These are phyloP conservation scores for Suncus etruscus DNA, from an alignment of 2,113 vertebrate species.

Conservation along the genomic window DNA sequence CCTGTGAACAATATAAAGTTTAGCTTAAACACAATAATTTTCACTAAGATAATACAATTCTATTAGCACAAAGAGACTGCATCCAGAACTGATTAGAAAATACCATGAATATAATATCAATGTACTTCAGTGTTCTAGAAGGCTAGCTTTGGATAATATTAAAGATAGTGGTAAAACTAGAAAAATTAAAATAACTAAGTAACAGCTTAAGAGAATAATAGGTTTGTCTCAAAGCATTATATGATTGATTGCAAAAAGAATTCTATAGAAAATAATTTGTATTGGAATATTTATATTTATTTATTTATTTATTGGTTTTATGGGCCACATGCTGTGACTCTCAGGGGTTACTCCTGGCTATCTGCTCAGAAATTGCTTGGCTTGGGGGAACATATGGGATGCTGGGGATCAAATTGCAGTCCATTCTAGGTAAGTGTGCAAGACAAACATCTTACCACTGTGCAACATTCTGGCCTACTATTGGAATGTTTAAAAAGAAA, in stretches of 20 bases:
- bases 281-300: slow-evolving; percentile 58
- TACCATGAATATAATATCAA: no score
- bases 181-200: slow-evolving; percentile 61
- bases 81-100: no score
- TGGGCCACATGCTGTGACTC: no score
- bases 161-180: slow-evolving; percentile 39
- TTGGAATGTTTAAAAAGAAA: slow-evolving; percentile 42
- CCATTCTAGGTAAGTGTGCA: no score
- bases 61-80: background rate
- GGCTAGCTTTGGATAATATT: slow-evolving; percentile 41
- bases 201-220: slow-evolving; percentile 68
- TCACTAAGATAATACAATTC: background rate
- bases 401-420: no score
- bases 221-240: slow-evolving; percentile 50
- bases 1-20: background rate
- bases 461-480: background rate
- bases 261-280: slow-evolving; percentile 69
- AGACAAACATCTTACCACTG: no score
- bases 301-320: no score
- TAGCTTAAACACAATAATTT: background rate
- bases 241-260: slow-evolving; percentile 77
- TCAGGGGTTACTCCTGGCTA: no score
- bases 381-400: no score
- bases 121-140: slow-evolving; percentile 3
- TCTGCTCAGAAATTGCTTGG: no score